Percentiles rank a stretch among this genome's conserved stretches.
Evolutionary conservation across 2,888 invertebrate genomes (phyloP).

Genomic region (Gymnosoma rotundatum): DNA sequence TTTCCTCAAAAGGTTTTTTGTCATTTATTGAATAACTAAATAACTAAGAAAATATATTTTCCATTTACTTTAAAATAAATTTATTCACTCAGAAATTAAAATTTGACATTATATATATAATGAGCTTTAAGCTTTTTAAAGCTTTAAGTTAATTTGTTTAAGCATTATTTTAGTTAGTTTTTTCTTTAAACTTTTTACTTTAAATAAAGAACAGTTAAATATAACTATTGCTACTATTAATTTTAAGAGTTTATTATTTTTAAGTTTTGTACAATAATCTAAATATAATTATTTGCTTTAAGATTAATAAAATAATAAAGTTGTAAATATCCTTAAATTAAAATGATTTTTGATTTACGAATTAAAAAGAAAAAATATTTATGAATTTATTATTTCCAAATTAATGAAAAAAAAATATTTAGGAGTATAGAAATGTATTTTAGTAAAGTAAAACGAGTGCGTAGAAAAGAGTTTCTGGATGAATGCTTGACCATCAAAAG

Average conservation of each 20-base stretch:
- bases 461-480: too few species aligned
- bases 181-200: conserved; percentile 13
- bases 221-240: conserved; percentile 12
- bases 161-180: conserved; percentile 43
- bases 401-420: too few species aligned
- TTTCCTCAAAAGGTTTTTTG: conserved; percentile 44
- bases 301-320: too few species aligned
- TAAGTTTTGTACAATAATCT: conserved; percentile 39
- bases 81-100: conserved; percentile 8
- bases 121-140: conserved; percentile 38
- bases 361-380: too few species aligned
- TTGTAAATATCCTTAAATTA: too few species aligned
- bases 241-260: conserved; percentile 3
- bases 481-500: too few species aligned
- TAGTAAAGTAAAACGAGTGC: too few species aligned
- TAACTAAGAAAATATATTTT: conserved; percentile 4
- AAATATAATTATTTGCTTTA: background rate
- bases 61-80: conserved; percentile 25
- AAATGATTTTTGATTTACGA: too few species aligned
- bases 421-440: too few species aligned
- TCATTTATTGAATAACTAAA: too few species aligned
- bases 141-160: conserved; percentile 30
- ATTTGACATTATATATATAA: conserved; percentile 10
- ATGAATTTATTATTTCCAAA: too few species aligned
- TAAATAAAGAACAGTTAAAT: conserved; percentile 9